Evolutionary conservation across 2,797 vertebrate genomes (phyloP).

Genomic region (Mormyrus hasselquistii): DNA sequence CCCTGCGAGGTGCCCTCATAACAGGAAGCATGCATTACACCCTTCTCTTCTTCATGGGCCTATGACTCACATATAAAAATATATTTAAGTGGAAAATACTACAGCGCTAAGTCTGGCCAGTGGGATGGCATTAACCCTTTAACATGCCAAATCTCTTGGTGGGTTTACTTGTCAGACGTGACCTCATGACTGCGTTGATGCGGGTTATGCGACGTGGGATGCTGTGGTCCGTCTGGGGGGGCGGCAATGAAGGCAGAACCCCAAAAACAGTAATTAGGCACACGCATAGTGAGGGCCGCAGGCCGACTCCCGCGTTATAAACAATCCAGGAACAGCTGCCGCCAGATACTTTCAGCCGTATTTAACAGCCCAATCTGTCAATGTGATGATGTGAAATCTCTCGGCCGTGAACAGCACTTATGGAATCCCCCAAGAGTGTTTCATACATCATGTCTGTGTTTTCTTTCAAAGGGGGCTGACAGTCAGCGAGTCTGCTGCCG

Average conservation of each 20-base stretch:
- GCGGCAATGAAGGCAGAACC: background rate
- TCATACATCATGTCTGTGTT: background rate
- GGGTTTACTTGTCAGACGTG: background rate
- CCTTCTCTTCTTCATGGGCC: background rate
- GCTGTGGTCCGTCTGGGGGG: background rate
- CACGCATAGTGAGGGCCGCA: background rate
- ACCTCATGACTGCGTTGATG: background rate
- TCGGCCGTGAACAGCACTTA: background rate
- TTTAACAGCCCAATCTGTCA: background rate
- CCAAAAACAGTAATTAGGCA: background rate
- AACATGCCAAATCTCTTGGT: background rate
- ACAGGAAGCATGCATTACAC: slow-evolving; percentile 23
- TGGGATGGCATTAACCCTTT: background rate
- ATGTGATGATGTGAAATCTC: background rate
- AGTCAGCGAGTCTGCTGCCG: background rate
- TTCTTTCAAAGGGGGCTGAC: background rate
- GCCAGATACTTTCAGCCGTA: background rate
- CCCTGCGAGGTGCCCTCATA: slow-evolving; percentile 8
- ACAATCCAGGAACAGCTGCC: background rate
- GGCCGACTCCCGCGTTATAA: background rate
- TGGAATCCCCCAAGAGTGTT: background rate
- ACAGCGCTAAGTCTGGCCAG: background rate
- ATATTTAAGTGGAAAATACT: slow-evolving; percentile 36
- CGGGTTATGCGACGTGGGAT: background rate
- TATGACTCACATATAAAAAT: slow-evolving; percentile 21